phyloP scores from a whole-genome alignment of 2,797 vertebrate species.

The Jordanella pulchra region DNA sequence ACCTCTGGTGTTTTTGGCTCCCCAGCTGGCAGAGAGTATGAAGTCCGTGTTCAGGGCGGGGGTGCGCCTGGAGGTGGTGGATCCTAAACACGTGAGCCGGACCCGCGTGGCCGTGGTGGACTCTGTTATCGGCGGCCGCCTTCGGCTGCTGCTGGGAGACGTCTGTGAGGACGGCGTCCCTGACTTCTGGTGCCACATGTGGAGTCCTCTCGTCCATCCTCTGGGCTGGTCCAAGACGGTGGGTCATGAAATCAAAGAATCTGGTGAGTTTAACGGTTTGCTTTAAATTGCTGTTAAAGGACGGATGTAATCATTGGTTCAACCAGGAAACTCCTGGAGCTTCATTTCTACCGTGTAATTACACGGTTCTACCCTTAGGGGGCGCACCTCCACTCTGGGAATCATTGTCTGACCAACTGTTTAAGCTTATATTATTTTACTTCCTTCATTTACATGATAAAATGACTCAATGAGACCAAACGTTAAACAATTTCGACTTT shows the following conservation, averaged over 20 bases:
- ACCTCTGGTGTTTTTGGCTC: conserved; percentile 1
- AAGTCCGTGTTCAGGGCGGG: conserved; percentile 86
- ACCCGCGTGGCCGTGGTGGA: conserved; percentile 88
- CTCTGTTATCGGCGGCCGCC: conserved; percentile 85
- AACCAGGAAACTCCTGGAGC: too few species aligned
- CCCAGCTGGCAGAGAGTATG: conserved; percentile 89
- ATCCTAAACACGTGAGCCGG: conserved; percentile 86
- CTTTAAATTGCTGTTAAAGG: too few species aligned
- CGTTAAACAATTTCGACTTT: too few species aligned
- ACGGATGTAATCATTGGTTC: too few species aligned
- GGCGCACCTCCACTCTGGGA: too few species aligned
- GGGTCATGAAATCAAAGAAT: conserved; percentile 86
- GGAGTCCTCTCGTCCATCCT: conserved; percentile 91
- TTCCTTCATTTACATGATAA: too few species aligned
- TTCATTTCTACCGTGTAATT: too few species aligned
- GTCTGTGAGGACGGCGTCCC: conserved; percentile 78
- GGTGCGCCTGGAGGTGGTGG: conserved; percentile 92
- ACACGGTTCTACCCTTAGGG: too few species aligned
- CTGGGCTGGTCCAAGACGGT: conserved; percentile 91
- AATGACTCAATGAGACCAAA: too few species aligned
- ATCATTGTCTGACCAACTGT: too few species aligned
- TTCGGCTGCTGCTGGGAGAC: conserved; percentile 88
- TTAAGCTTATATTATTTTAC: too few species aligned
- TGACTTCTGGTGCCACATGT: conserved; percentile 96
- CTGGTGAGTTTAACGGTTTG: conserved; percentile 29